phyloP scores from a whole-genome alignment of 2,113 vertebrate species.

The Taurulus bubalis region DNA sequence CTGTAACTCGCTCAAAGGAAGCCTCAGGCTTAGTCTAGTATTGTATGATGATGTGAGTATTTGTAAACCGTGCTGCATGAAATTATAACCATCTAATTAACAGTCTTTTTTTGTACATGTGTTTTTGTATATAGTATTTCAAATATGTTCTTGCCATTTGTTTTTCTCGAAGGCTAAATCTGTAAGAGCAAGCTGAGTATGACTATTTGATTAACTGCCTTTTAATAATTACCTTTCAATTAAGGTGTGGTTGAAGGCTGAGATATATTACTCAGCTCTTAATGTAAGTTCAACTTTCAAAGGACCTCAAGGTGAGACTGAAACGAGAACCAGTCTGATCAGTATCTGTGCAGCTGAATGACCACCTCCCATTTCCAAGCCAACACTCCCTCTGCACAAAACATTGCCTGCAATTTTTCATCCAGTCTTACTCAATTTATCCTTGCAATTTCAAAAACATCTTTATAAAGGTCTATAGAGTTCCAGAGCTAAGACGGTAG shows the following conservation, averaged over 20 bases:
- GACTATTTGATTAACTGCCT: neutral
- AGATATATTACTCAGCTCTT: conserved; percentile 16
- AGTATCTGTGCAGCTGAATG: conserved; percentile 32
- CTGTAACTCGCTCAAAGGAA: conserved; percentile 42
- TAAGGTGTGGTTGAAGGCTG: conserved; percentile 10
- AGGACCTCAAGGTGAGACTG: conserved; percentile 8
- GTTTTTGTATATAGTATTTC: neutral
- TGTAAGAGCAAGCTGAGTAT: conserved; percentile 2
- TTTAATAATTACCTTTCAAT: conserved; percentile 26
- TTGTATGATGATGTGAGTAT: conserved; percentile 48
- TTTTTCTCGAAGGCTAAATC: neutral
- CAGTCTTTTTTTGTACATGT: neutral
- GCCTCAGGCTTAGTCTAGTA: conserved; percentile 43
- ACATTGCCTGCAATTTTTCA: conserved; percentile 55
- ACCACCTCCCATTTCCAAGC: conserved; percentile 36
- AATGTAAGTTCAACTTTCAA: neutral
- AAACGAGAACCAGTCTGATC: conserved; percentile 37
- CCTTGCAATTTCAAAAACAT: conserved; percentile 50
- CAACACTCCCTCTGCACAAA: conserved; percentile 30
- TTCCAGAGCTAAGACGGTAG: conserved; percentile 6
- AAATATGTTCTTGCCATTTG: neutral
- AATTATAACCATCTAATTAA: conserved; percentile 10
- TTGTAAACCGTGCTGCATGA: conserved; percentile 8
- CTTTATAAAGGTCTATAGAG: conserved; percentile 39
- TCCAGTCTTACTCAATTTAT: conserved; percentile 58